Conservation (phyloP, 1,140 invertebrate genomes). For the Lucilia sericata region DNA sequence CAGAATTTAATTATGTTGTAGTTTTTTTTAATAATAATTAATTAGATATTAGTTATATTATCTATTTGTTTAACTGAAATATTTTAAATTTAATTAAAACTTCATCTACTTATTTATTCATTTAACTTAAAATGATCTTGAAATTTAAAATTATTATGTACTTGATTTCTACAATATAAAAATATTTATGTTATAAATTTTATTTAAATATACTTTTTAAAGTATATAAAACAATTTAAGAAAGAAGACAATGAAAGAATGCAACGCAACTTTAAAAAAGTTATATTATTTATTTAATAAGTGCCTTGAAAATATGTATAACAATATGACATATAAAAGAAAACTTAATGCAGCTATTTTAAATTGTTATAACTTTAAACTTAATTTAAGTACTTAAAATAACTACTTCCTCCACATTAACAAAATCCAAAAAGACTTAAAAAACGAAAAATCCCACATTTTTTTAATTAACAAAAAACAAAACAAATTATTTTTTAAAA, state of each 20-base stretch:
- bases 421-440: neutral
- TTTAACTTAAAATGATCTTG: slow-evolving; percentile 24
- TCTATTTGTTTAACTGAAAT: neutral
- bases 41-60: no score
- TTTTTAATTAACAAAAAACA: neutral
- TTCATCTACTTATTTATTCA: slow-evolving; percentile 9
- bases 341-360: slow-evolving; percentile 26
- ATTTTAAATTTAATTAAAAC: slow-evolving; percentile 10
- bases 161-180: neutral
- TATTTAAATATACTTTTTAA: neutral
- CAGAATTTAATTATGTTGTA: neutral
- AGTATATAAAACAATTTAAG: neutral
- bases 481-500: neutral
- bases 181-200: neutral
- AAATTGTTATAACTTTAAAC: neutral
- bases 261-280: slow-evolving; percentile 40
- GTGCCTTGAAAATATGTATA: slow-evolving; percentile 29
- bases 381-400: slow-evolving; percentile 35
- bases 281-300: slow-evolving; percentile 32
- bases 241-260: slow-evolving; percentile 36
- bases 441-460: neutral
- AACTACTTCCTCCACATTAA: neutral
- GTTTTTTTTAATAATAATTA: neutral
- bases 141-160: slow-evolving; percentile 14
- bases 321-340: neutral